Conservation (phyloP, 2,113 vertebrate species). For the Perca fluviatilis region DNA sequence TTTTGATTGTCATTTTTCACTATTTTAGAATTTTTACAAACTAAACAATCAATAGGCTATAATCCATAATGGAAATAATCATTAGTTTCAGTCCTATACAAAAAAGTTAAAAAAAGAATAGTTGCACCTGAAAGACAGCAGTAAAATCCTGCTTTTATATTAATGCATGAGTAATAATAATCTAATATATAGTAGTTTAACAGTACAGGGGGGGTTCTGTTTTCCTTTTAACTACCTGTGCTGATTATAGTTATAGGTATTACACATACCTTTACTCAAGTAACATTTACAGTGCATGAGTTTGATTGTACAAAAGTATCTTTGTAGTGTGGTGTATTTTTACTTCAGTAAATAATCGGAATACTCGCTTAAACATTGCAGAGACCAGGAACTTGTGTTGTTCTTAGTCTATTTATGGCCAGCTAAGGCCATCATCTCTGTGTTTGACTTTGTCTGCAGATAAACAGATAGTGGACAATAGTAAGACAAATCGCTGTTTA, state of each 20-base stretch:
- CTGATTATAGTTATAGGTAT: too few relatives aligned
- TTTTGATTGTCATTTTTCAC: too few relatives aligned
- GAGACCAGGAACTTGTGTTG: not conserved
- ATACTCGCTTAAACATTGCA: not conserved
- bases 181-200: not conserved
- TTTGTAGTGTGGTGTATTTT: not conserved
- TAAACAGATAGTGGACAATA: conserved; percentile 14
- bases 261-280: not conserved
- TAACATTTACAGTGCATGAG: not conserved
- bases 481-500: conserved; percentile 7
- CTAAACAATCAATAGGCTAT: too few relatives aligned
- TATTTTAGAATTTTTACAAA: too few relatives aligned
- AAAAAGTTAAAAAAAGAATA: too few relatives aligned
- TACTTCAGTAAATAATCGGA: not conserved
- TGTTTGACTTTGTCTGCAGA: not conserved
- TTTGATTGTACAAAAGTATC: not conserved
- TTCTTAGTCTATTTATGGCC: not conserved
- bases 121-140: too few relatives aligned
- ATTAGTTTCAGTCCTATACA: too few relatives aligned
- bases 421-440: not conserved
- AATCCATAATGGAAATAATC: too few relatives aligned
- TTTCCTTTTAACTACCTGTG: not conserved
- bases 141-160: too few relatives aligned
- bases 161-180: not conserved
- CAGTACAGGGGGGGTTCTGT: not conserved